phyloP scores from a whole-genome alignment of 1,140 invertebrate species.

The Drosophila tristis region DNA sequence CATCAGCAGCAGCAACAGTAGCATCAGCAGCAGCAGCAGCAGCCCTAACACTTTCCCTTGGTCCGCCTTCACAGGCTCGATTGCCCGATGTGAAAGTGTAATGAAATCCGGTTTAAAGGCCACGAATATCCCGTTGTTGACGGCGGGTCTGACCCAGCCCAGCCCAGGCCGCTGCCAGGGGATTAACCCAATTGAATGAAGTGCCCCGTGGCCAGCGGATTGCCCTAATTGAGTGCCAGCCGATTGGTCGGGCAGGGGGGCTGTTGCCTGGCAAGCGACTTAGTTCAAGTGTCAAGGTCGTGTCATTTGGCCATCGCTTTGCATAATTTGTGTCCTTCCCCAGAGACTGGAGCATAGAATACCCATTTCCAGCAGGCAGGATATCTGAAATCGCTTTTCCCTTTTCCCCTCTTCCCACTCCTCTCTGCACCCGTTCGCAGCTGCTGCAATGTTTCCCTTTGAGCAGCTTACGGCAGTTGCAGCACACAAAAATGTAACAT shows the following conservation, averaged over 20 bases:
- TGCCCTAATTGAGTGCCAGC: slow-evolving; percentile 11
- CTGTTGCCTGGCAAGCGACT: too few relatives aligned
- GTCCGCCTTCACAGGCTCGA: too few relatives aligned
- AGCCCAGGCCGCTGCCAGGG: slow-evolving; percentile 15
- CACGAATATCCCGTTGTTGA: slow-evolving; percentile 6
- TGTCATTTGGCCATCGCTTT: neutral
- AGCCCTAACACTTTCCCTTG: too few relatives aligned
- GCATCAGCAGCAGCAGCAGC: neutral
- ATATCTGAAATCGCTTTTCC: too few relatives aligned
- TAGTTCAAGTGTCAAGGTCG: slow-evolving; percentile 32
- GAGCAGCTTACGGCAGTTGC: too few relatives aligned
- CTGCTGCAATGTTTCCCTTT: too few relatives aligned
- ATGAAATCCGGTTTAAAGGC: slow-evolving; percentile 63
- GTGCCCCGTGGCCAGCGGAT: slow-evolving; percentile 2
- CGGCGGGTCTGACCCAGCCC: slow-evolving; percentile 17
- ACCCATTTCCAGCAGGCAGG: too few relatives aligned
- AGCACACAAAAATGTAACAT: too few relatives aligned
- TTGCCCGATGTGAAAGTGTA: slow-evolving; percentile 53
- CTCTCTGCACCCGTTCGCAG: too few relatives aligned
- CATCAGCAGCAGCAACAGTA: neutral
- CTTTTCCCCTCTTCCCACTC: too few relatives aligned
- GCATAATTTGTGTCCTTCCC: slow-evolving; percentile 1
- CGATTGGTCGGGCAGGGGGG: neutral
- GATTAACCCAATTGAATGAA: slow-evolving; percentile 50
- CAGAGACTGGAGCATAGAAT: too few relatives aligned